A percentile compares a stretch with the other conserved stretches of the same genome.
Evolutionary conservation across 2,113 vertebrate genomes (phyloP).

Genomic region (Ictidomys tridecemlineatus): DNA sequence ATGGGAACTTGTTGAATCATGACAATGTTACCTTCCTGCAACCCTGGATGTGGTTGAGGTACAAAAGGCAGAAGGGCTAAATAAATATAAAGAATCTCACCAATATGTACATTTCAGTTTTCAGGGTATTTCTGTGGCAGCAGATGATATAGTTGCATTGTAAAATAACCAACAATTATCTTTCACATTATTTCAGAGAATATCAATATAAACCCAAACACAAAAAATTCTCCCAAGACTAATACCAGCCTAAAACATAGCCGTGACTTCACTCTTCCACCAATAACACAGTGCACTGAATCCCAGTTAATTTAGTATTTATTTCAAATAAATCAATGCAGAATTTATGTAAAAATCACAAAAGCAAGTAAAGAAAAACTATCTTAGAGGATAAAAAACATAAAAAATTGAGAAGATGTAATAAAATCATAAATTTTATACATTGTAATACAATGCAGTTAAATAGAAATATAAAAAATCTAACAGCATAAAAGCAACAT

Average conservation of each 20-base stretch:
- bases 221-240: neutral
- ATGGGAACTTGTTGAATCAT: neutral
- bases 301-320: neutral
- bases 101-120: neutral
- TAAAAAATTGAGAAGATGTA: neutral
- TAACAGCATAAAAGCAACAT: neutral
- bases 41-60: neutral
- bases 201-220: neutral
- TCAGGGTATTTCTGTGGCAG: neutral
- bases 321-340: neutral
- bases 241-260: neutral
- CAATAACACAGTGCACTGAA: neutral
- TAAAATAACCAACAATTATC: neutral
- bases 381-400: neutral
- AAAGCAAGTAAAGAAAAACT: neutral
- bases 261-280: neutral
- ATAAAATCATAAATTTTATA: neutral
- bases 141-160: neutral
- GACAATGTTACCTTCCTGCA: too few species aligned
- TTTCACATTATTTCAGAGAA: neutral
- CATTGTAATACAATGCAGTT: neutral
- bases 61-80: neutral
- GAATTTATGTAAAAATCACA: neutral
- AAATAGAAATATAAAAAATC: neutral
- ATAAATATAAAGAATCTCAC: neutral